Conservation (phyloP, 2,888 invertebrate species). For the Ormyrus pomaceus region DNA sequence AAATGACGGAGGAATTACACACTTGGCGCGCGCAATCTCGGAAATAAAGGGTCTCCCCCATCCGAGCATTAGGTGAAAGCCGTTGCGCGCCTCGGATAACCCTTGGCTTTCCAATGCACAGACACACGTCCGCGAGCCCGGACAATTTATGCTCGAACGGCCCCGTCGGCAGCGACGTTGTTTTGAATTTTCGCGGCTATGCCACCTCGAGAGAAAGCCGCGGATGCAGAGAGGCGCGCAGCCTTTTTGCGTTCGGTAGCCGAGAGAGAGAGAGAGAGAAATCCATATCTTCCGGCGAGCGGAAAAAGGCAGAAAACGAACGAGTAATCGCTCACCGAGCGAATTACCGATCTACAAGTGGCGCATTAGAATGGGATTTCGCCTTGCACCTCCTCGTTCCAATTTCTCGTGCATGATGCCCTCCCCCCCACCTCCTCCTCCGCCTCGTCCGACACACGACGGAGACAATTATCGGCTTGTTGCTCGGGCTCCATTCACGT, state of each 20-base stretch:
- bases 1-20: neutral
- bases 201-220: no score
- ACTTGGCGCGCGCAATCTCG: neutral
- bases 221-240: no score
- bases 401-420: neutral
- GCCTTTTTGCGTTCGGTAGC: no score
- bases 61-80: constrained; percentile 30
- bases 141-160: constrained; percentile 45
- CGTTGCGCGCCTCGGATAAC: neutral
- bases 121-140: neutral
- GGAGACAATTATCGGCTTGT: constrained; percentile 37
- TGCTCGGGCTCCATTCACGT: constrained; percentile 30
- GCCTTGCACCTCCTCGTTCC: constrained; percentile 11
- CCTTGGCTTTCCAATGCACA: constrained; percentile 50
- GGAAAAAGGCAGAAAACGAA: neutral
- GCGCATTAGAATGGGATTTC: constrained; percentile 18
- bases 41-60: constrained; percentile 13
- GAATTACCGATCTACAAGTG: constrained; percentile 9
- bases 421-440: neutral
- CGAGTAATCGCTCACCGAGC: constrained; percentile 3
- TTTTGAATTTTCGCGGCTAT: constrained; percentile 47
- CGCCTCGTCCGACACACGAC: neutral
- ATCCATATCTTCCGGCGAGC: neutral
- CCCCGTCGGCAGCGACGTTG: constrained; percentile 17
- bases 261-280: no score